Percentiles rank a stretch among this genome's conserved stretches.
Evolutionary conservation across 1,140 invertebrate species (phyloP).

Genomic region (Babylonia areolata): DNA sequence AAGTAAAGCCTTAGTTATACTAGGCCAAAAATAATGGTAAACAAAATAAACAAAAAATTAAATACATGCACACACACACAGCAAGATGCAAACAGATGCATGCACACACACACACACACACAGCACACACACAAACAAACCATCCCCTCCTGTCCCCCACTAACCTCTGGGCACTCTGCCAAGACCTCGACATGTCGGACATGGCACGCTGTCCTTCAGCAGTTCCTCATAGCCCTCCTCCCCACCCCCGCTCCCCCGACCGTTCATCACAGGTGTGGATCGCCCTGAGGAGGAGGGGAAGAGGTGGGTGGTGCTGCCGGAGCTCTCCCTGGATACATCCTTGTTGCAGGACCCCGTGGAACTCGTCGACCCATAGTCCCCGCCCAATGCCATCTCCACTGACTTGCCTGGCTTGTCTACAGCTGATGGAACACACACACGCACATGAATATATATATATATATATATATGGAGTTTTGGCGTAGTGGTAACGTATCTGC

Average conservation of each 20-base stretch:
- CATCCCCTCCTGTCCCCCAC: not conserved
- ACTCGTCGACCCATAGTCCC: not conserved
- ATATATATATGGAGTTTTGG: too few relatives aligned
- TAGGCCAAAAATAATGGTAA: too few relatives aligned
- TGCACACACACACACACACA: not conserved
- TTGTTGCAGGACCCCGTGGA: not conserved
- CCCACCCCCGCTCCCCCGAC: not conserved
- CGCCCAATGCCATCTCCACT: not conserved
- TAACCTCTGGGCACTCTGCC: conserved; percentile 74
- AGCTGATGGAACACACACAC: too few relatives aligned
- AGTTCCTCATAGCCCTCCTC: conserved; percentile 67
- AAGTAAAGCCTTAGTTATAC: too few relatives aligned
- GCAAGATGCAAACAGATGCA: not conserved
- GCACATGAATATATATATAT: too few relatives aligned
- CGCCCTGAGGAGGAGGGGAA: not conserved
- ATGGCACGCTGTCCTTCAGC: conserved; percentile 70
- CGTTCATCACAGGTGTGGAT: not conserved
- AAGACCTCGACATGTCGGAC: conserved; percentile 72
- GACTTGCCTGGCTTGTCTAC: not conserved
- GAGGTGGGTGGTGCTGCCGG: not conserved
- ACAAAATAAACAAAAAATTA: too few relatives aligned
- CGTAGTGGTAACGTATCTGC: too few relatives aligned
- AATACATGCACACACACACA: not conserved
- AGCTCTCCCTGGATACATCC: not conserved
- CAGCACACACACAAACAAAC: not conserved